Evolutionary conservation across 1,140 invertebrate genomes (phyloP).

Genomic region (Leptonema lineaticorne): DNA sequence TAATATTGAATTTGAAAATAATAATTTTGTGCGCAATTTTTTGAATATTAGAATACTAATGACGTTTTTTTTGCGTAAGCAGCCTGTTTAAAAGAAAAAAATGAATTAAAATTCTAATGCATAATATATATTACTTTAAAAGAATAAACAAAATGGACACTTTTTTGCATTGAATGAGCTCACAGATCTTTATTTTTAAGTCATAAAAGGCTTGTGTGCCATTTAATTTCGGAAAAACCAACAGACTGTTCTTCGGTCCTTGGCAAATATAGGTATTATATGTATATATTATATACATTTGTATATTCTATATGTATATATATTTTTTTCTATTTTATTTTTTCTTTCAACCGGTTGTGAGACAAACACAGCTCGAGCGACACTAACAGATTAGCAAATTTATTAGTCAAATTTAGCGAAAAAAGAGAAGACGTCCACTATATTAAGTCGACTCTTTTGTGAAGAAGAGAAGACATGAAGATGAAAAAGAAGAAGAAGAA

Average conservation of each 20-base stretch:
- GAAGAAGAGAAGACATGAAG: no score
- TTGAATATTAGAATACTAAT: no score
- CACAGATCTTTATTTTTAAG: not conserved
- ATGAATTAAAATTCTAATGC: no score
- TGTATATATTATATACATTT: not conserved
- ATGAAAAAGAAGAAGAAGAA: no score
- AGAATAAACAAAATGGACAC: not conserved
- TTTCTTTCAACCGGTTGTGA: constrained; percentile 8
- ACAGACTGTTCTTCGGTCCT: not conserved
- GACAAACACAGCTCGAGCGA: not conserved
- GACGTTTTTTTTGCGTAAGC: no score
- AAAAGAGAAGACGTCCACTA: not conserved
- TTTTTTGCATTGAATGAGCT: no score
- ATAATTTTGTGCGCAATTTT: no score
- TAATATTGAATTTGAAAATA: no score
- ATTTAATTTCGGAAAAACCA: constrained; percentile 19
- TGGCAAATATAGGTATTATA: constrained; percentile 12
- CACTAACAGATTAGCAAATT: not conserved
- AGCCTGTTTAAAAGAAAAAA: no score
- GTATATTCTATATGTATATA: not conserved
- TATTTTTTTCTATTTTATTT: no score
- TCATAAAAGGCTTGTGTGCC: constrained; percentile 16
- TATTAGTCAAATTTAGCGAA: not conserved
- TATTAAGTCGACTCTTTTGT: no score
- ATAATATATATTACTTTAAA: no score